Evolutionary conservation across 1,140 invertebrate species (phyloP), one percentile per base, ranked within the genome.

Genomic region (Zaprionus kolodkinae): DNA sequence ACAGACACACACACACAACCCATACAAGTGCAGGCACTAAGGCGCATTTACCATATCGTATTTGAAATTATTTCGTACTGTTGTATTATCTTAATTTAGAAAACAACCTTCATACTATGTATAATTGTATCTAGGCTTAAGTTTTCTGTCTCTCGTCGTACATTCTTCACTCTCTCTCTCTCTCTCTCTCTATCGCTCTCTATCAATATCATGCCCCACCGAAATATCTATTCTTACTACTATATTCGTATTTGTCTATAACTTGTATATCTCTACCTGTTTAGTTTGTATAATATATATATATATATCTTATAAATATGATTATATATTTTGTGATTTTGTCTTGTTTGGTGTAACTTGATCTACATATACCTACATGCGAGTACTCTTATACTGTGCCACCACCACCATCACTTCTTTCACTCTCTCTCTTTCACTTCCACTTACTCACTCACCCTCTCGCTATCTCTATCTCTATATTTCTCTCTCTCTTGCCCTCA

Each of bases 311-410:
- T 45, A 69, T 50, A 30, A 13, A 69, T 52, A 35, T 35, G 25
- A 62, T 73, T 69, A 54, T 54, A 54, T 54, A 55, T 68, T 73
- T 70, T 70, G 66, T 75, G 72, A 71, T 75, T 75, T 70, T 63
- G 73, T 72, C 68, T 60, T 76, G 68, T 76, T 76, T 72, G 61
- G 38, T 76, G 73, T 76, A 61, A 66, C 48, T 72, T 61, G 66
- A 57, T 61, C 55, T 72, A 72, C 69, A 71, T 72, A 76, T 61
- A 55, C 60, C 52, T 52, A 74, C 43, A 61, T 63, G 56, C 54
- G 64, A 66, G 54, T 66, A 56, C 38, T 57, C 13, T 36, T 43
- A 50, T 62, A 62, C 65, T 62, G 15, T 63, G 30, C 30, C 50
- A 55, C 36, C 62, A 57, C 25, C 17, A 35, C 45, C 33, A 43